phyloP scores from a whole-genome alignment of 2,888 invertebrate genomes.

The Hypselothyrea guttata region DNA sequence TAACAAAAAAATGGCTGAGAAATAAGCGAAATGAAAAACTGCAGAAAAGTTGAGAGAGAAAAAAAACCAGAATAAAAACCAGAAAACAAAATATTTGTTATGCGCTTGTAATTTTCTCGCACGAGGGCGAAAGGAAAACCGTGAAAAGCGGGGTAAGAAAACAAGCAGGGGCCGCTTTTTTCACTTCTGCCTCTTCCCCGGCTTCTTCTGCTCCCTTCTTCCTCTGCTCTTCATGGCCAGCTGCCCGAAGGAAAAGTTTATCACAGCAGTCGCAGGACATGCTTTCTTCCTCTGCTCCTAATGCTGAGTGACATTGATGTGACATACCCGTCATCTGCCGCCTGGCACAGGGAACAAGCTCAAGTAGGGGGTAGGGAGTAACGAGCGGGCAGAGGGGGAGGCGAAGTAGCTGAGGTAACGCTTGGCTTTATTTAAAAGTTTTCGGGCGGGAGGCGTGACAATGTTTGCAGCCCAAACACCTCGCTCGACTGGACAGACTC shows the following conservation, averaged over 20 bases:
- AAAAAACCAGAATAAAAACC: conserved; percentile 42
- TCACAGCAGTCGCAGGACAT: conserved; percentile 65
- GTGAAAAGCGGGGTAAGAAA: conserved; percentile 31
- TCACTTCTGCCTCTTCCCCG: no score
- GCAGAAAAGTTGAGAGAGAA: no score
- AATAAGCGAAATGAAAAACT: conserved; percentile 16
- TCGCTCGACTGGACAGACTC: conserved; percentile 44
- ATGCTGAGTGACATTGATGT: conserved; percentile 79
- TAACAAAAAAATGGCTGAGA: conserved; percentile 26
- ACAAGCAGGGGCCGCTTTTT: conserved; percentile 4
- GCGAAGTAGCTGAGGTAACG: conserved; percentile 20
- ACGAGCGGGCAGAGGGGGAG: no score
- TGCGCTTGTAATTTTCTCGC: conserved; percentile 73
- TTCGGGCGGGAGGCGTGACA: conserved; percentile 59
- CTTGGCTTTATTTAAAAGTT: conserved; percentile 71
- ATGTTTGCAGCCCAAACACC: conserved; percentile 60
- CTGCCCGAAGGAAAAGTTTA: conserved; percentile 63
- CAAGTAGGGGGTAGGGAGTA: no score
- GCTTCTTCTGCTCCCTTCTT: conserved; percentile 48
- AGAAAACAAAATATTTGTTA: conserved; percentile 74
- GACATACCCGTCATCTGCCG: conserved; percentile 69
- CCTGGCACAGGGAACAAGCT: conserved; percentile 11
- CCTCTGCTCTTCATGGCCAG: conserved; percentile 63
- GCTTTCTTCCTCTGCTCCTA: conserved; percentile 52
- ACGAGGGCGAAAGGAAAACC: conserved; percentile 42